Evolutionary conservation across 2,113 vertebrate species (phyloP), one percentile per base, ranked within the genome.

Genomic region (Halichoeres trimaculatus): DNA sequence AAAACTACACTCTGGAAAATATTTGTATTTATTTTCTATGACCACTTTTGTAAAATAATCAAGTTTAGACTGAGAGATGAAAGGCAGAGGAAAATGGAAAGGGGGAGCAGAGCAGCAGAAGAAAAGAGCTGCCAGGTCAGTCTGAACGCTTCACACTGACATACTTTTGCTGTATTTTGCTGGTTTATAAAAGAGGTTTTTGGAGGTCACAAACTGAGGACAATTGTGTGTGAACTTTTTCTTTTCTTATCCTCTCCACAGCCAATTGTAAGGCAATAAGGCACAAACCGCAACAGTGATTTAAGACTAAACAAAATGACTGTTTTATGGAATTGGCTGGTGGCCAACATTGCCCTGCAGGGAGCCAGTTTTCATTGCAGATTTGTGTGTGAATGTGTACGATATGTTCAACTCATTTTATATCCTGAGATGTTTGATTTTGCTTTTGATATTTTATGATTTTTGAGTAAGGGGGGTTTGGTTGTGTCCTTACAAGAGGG

Each of bases 21-120:
- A 90, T 88, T 93, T 93, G 86, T 91, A 91, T 92, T 93, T 93
- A 90, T 93, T 95, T 94, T 92, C 84, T 91, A 90, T 85, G 76
- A 87, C 72, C 82, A 85, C 83, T 91, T 94, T 93, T 93, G 82
- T 92, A 91, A 92, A 91, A 90, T 89, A 88, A 74, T 47, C 50
- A 76, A 79, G 61, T 50, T 53, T 63, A 85, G 54, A 81, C 19
- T 10, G 77, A 53, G 53, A 35, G 20, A 50, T 16, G 59, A 63
- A 77, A 72, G 59, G 41, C 51, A 63, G 57, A 69, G 23, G 40
- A 36, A n/a, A 54, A 74, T 7, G 34, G 48, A 69, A 67, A 73
- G 58, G 51, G 8, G 61, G 26, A 63, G 74, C 40, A 78, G 54
- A 58, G 50, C 56, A 58, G 81, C 53, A 69, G 53, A 74, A 71